A percentile compares a stretch with the other conserved stretches of the same genome.
These are phyloP conservation scores for Gryon sp. DNA, from an alignment of 1,140 invertebrate species.

Conservation along the genomic window DNA sequence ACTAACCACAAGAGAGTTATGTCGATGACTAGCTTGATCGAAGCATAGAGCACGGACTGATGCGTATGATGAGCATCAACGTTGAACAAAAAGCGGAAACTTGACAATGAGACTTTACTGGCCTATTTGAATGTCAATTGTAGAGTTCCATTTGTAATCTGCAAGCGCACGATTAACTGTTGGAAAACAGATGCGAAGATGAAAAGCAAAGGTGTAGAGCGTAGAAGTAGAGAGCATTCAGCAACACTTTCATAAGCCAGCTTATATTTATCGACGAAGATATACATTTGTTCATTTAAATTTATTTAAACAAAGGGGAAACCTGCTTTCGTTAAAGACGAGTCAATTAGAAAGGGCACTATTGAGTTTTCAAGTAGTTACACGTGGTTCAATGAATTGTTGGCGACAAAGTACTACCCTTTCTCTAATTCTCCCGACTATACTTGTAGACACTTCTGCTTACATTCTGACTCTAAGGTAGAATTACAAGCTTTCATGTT, in stretches of 20 bases:
- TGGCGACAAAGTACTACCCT: no score
- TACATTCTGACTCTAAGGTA: no score
- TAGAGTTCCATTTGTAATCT: slow-evolving; percentile 53
- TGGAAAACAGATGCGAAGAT: slow-evolving; percentile 45
- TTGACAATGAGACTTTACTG: slow-evolving; percentile 40
- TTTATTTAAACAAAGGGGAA: no score
- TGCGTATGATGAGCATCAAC: slow-evolving; percentile 29
- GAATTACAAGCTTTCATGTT: no score
- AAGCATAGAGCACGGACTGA: neutral
- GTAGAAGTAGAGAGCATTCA: slow-evolving; percentile 24
- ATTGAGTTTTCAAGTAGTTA: no score
- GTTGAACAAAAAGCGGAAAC: slow-evolving; percentile 47
- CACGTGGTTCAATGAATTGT: no score
- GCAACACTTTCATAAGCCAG: slow-evolving; percentile 42
- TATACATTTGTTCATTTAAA: slow-evolving; percentile 21
- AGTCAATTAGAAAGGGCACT: no score
- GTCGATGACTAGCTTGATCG: slow-evolving; percentile 2
- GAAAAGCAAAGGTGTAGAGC: slow-evolving; percentile 29
- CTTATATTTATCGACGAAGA: slow-evolving; percentile 62
- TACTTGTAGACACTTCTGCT: no score
- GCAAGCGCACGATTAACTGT: slow-evolving; percentile 56
- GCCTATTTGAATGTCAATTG: slow-evolving; percentile 56
- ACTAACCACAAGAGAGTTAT: neutral
- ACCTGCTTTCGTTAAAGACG: no score
- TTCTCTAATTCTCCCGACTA: no score